Percentiles rank a stretch among this genome's conserved stretches.
phyloP scores from a whole-genome alignment of 2,113 vertebrate species.

The Pogonocichla stellata region DNA sequence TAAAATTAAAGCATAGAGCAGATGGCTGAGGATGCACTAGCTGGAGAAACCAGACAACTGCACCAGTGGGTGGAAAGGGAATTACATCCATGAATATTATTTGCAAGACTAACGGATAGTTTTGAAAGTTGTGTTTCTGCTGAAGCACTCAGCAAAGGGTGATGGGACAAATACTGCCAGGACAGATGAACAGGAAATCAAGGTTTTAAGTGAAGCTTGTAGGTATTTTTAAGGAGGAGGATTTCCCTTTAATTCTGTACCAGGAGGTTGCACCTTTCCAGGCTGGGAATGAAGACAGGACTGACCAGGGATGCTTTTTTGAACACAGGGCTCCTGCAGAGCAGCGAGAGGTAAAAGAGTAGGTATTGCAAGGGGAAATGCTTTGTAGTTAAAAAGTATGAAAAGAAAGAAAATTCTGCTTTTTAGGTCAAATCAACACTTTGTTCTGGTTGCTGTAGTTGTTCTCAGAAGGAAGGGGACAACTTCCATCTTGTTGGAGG shows the following conservation, averaged over 20 bases:
- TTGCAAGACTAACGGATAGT: background rate
- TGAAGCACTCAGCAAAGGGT: background rate
- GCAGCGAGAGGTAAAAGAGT: background rate
- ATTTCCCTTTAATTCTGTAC: background rate
- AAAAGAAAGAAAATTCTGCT: background rate
- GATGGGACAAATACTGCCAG: background rate
- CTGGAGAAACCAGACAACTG: background rate
- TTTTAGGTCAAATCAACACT: background rate
- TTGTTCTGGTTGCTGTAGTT: background rate
- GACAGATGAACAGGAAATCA: background rate
- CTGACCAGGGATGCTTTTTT: background rate
- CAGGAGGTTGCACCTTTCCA: background rate
- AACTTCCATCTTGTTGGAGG: background rate
- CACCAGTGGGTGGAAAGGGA: background rate
- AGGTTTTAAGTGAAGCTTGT: background rate
- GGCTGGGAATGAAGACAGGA: background rate
- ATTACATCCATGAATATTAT: slow-evolving; percentile 9
- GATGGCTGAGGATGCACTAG: slow-evolving; percentile 10
- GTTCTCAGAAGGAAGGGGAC: background rate
- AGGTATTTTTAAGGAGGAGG: background rate
- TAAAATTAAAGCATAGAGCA: slow-evolving; percentile 28
- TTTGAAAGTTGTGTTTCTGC: slow-evolving; percentile 17
- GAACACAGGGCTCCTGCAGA: background rate
- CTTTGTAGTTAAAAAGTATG: background rate
- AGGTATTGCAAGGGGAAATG: background rate